A percentile compares a stretch with the other conserved stretches of the same genome.
Conservation (phyloP, 92 coral and sea anemone species). For the Isaurus tuberculatus region DNA sequence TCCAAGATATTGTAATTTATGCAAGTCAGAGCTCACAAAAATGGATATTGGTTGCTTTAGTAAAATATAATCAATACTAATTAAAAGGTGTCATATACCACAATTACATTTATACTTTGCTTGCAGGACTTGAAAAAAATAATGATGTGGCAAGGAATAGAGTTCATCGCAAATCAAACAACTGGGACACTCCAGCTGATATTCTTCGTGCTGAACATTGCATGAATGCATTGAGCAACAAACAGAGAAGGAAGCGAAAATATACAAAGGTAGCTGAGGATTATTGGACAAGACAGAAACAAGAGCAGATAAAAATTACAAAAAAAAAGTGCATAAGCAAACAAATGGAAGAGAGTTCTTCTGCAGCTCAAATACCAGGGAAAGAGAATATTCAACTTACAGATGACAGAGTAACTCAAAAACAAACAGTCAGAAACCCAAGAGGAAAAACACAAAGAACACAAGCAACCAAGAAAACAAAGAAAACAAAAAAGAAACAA, state of each 20-base stretch:
- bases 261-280: conserved; percentile 33
- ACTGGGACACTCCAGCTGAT: conserved; percentile 59
- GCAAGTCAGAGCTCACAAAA: no score
- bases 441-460: conserved; percentile 25
- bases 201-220: conserved; percentile 52
- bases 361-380: background rate
- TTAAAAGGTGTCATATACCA: background rate
- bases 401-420: no score
- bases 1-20: no score
- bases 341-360: background rate
- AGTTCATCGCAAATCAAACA: conserved; percentile 53
- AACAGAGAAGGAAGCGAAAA: conserved; percentile 51
- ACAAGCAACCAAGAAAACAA: conserved; percentile 7
- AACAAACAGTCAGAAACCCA: background rate
- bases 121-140: conserved; percentile 32
- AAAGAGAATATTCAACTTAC: no score
- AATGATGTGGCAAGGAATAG: conserved; percentile 55
- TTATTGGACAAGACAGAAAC: conserved; percentile 42
- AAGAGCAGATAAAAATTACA: conserved; percentile 14
- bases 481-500: background rate
- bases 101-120: background rate
- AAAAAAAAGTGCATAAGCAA: conserved; percentile 27
- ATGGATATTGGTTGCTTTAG: no score
- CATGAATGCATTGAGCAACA: conserved; percentile 17
- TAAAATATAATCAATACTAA: background rate